Conservation (phyloP, 2,113 vertebrate genomes). For the Odontesthes bonariensis region DNA sequence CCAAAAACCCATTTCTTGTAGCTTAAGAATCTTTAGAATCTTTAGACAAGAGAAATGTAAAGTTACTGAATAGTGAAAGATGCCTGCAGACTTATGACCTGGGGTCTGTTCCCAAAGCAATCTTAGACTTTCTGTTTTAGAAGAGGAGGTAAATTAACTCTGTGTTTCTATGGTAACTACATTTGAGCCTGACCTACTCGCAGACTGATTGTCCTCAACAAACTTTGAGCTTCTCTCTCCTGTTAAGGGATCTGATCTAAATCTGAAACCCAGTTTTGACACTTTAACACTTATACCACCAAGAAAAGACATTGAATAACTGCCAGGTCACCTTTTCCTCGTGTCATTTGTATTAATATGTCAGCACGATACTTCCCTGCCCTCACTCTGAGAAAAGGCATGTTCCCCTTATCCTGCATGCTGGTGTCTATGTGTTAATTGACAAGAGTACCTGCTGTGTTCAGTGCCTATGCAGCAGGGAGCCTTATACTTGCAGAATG, state of each 20-base stretch:
- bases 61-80: background rate
- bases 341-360: too few relatives aligned
- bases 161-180: background rate
- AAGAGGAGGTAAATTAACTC: background rate
- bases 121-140: background rate
- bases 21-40: too few relatives aligned
- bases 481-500: too few relatives aligned
- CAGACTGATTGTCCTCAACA: background rate
- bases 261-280: background rate
- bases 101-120: background rate
- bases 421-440: background rate
- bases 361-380: background rate
- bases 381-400: background rate
- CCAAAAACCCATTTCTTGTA: background rate
- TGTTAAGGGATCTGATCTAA: background rate
- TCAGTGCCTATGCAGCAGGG: background rate
- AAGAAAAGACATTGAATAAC: background rate
- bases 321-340: background rate
- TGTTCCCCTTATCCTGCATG: background rate
- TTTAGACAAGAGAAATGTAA: background rate
- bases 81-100: background rate
- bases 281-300: background rate
- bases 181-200: background rate
- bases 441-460: too few relatives aligned
- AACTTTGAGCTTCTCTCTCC: background rate